Percentiles rank a stretch among this genome's conserved stretches.
These are phyloP conservation scores for Drosophila meridionalis DNA, from an alignment of 2,888 invertebrate species.

Conservation along the genomic window DNA sequence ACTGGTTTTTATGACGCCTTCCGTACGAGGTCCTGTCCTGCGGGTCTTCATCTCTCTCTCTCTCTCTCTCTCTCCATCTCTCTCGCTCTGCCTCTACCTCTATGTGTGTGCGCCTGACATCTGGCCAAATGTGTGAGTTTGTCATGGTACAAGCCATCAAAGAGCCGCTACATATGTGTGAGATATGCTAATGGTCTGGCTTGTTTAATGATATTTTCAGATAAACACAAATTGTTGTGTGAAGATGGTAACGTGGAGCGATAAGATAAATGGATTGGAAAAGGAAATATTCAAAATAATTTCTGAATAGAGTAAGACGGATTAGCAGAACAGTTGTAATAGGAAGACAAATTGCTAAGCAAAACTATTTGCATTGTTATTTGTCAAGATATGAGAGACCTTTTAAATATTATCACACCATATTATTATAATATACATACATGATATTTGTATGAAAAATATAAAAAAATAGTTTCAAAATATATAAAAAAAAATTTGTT, in stretches of 20 bases:
- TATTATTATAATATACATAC: no score
- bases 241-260: constrained; percentile 13
- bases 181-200: constrained; percentile 52
- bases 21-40: constrained; percentile 23
- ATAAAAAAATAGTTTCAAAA: no score
- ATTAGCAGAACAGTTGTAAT: neutral
- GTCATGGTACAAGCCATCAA: constrained; percentile 29
- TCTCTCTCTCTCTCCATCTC: neutral
- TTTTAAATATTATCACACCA: neutral
- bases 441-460: no score
- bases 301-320: neutral
- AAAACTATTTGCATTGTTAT: neutral
- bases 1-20: constrained; percentile 64
- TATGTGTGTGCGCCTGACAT: constrained; percentile 46
- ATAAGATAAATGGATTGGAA: constrained; percentile 17
- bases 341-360: neutral
- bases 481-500: no score
- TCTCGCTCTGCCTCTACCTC: neutral
- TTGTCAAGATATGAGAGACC: neutral
- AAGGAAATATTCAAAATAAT: constrained; percentile 9
- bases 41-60: constrained; percentile 22
- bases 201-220: constrained; percentile 27
- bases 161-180: constrained; percentile 32
- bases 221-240: constrained; percentile 27
- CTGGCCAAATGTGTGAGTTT: constrained; percentile 59